A percentile compares a stretch with the other conserved stretches of the same genome.
Evolutionary conservation across 2,113 vertebrate genomes (phyloP).

Genomic region (Ivindomyrus marchei): DNA sequence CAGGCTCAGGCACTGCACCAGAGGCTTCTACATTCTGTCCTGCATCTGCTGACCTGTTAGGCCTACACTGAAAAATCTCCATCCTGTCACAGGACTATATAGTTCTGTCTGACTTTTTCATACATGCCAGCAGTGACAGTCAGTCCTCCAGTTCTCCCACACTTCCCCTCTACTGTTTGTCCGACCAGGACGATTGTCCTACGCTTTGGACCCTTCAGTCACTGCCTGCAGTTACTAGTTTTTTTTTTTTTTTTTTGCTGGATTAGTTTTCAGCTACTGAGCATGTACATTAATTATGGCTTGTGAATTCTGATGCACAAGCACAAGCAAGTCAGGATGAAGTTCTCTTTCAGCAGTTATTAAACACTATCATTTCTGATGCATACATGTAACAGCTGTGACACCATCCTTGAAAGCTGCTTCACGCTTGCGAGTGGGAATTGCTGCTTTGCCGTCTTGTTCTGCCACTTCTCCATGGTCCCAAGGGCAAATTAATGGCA

Average conservation of each 20-base stretch:
- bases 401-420: constrained; percentile 17
- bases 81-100: neutral
- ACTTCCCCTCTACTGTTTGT: neutral
- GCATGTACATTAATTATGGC: neutral
- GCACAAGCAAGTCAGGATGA: neutral
- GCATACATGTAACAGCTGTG: neutral
- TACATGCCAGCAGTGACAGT: neutral
- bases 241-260: neutral
- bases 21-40: neutral
- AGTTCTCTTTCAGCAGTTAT: neutral
- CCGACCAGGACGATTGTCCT: neutral
- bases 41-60: neutral
- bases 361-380: neutral
- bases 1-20: neutral
- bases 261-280: neutral
- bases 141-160: neutral
- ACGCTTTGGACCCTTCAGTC: neutral
- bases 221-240: neutral
- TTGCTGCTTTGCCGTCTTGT: constrained; percentile 2
- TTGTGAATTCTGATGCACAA: neutral
- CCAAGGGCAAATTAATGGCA: neutral
- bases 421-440: neutral
- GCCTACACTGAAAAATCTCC: too few relatives aligned
- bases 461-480: constrained; percentile 28
- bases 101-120: neutral